Conservation (phyloP, 2,797 vertebrate species). For the Salarias fasciatus region DNA sequence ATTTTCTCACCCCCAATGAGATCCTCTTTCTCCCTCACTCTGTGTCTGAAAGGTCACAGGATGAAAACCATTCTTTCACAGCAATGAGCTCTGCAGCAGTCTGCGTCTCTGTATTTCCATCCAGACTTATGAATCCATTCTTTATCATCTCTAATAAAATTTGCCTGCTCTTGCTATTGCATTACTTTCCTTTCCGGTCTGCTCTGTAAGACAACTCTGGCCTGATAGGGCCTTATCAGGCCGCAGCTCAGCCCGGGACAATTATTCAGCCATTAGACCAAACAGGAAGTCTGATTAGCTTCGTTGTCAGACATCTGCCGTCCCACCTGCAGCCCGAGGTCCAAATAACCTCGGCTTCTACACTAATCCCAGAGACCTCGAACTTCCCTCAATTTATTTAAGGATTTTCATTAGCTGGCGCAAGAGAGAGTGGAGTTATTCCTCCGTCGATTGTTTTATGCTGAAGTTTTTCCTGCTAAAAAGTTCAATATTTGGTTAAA, state of each 20-base stretch:
- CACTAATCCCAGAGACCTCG: too few relatives aligned
- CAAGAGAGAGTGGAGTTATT: too few relatives aligned
- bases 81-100: conserved; percentile 47
- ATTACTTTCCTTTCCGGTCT: conserved; percentile 63
- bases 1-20: conserved; percentile 53
- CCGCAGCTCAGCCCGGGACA: conserved; percentile 65
- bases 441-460: too few relatives aligned
- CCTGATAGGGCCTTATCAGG: conserved; percentile 71
- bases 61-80: conserved; percentile 65
- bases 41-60: conserved; percentile 65
- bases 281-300: conserved; percentile 63
- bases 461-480: too few relatives aligned
- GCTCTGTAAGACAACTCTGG: conserved; percentile 59
- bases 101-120: conserved; percentile 65
- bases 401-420: too few relatives aligned
- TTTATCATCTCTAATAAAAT: conserved; percentile 83
- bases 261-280: conserved; percentile 79
- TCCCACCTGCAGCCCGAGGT: conserved; percentile 57
- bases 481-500: too few relatives aligned
- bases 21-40: conserved; percentile 33
- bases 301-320: conserved; percentile 61
- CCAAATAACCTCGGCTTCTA: conserved; percentile 30
- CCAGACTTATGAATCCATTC: conserved; percentile 77
- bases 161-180: conserved; percentile 63
- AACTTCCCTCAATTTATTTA: too few relatives aligned